Evolutionary conservation across 2,888 invertebrate genomes (phyloP).

Genomic region (Pseudococcus jackbeardsleyi): DNA sequence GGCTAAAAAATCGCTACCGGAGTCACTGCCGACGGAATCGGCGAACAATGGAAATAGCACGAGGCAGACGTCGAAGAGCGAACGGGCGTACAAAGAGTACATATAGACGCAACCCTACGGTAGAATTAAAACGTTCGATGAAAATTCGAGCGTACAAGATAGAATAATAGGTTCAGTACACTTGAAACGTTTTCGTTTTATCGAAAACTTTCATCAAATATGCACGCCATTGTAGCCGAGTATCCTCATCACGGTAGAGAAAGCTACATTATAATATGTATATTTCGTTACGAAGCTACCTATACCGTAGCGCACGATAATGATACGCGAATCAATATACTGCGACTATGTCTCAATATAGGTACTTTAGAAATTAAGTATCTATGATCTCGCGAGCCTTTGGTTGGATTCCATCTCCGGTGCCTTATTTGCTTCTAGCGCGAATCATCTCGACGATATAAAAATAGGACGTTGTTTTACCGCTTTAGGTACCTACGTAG

Average conservation of each 20-base stretch:
- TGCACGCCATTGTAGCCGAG: conserved; percentile 10
- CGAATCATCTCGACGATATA: background rate
- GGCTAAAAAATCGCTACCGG: background rate
- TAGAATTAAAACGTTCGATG: conserved; percentile 35
- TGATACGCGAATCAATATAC: background rate
- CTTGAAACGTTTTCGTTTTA: conserved; percentile 19
- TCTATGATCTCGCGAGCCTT: background rate
- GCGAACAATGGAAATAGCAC: background rate
- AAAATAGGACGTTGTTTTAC: background rate
- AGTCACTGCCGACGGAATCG: background rate
- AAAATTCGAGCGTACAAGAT: conserved; percentile 36
- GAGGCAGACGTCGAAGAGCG: background rate
- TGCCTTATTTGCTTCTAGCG: background rate
- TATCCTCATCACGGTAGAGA: background rate
- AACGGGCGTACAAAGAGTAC: background rate
- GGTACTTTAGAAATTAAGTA: background rate
- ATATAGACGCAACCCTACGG: background rate
- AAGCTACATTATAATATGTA: background rate
- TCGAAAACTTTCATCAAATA: conserved; percentile 37
- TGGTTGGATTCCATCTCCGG: background rate
- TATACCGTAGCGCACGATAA: background rate
- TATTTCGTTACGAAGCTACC: background rate
- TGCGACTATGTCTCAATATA: background rate
- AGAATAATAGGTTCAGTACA: conserved; percentile 23
- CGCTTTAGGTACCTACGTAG: background rate